phyloP scores from a whole-genome alignment of 2,888 invertebrate genomes.

The Cryptophagus acutangulus region DNA sequence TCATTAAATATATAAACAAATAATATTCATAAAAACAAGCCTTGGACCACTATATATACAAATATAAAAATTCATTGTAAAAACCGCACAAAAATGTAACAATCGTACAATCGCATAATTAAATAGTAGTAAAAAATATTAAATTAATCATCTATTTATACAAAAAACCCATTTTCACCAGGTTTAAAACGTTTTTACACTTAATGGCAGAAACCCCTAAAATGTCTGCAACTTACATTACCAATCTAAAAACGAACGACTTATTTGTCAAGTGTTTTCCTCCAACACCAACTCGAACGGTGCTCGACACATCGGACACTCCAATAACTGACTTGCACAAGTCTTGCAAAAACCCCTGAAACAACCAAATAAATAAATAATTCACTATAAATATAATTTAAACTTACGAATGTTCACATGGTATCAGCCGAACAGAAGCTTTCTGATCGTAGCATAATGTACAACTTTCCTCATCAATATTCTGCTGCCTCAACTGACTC shows the following conservation, averaged over 20 bases:
- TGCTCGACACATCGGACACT: constrained; percentile 84
- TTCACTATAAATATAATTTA: constrained; percentile 17
- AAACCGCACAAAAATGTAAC: too few species aligned
- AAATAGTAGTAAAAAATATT: background rate
- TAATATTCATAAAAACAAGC: too few species aligned
- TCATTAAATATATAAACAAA: too few species aligned
- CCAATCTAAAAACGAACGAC: background rate
- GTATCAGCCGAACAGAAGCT: constrained; percentile 68
- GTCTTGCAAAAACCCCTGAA: constrained; percentile 77
- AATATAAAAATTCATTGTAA: background rate
- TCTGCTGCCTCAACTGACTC: constrained; percentile 66
- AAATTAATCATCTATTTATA: background rate
- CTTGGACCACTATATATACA: constrained; percentile 25
- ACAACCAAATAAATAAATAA: constrained; percentile 26
- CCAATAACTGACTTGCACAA: constrained; percentile 71
- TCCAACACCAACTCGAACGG: constrained; percentile 53
- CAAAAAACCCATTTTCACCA: background rate
- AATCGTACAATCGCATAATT: too few species aligned
- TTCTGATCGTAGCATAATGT: constrained; percentile 80
- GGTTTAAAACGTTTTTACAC: background rate
- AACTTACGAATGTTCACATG: constrained; percentile 82
- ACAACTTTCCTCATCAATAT: constrained; percentile 78
- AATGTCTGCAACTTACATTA: background rate
- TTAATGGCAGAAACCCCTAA: background rate
- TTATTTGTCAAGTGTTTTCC: constrained; percentile 48